Evolutionary conservation across 2,888 invertebrate genomes (phyloP), one percentile per base, ranked within the genome.

Genomic region (Stenodema calcarata): DNA sequence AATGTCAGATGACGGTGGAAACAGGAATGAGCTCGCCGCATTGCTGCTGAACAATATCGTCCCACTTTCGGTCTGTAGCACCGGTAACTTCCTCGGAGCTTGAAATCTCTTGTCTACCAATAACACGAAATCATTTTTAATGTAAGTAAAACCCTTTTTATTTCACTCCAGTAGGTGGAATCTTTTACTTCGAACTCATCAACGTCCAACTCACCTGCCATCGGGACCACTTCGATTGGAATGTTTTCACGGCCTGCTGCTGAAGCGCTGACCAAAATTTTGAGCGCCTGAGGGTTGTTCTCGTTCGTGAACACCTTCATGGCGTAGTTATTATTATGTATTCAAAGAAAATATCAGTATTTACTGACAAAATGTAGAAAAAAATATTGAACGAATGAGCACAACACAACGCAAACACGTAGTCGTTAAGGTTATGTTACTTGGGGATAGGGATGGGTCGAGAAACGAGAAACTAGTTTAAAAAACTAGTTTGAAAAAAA

Each of bases 301-400:
- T 94, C 93, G 90, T 96, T 96, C 12, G 95, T 94, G 89, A 93
- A 93, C 88, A 95, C 93, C 90, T 94, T 94, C 94, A 95, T 95
- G 27, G 54, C 18, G 30, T 35, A 30, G 30, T 35, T 35, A 35
- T 35, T 35, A 35, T 4, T 4, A 35, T 35, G 73, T 3, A 73
- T 18, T 9, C 11, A 30, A 27, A 4, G 70, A 27, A 27, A 70
- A 70, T 35, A 4, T 4, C 35, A 35, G 6, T 16, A 44, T 50
- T n/a, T n/a, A 50, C n/a, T 16, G 4, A 50, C 0, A 16, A 16
- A 50, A 16, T n/a, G 14, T n/a, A n/a, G 6, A 50, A 1, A 50
- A 50, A 50, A 50, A 50, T 0, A 16, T n/a, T 16, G n/a, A 35
- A 16, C 50, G 6, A 4, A 50, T 50, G 6, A 6, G 50, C 23